phyloP scores from a whole-genome alignment of 2,888 invertebrate genomes.

The Aphrophora alni region DNA sequence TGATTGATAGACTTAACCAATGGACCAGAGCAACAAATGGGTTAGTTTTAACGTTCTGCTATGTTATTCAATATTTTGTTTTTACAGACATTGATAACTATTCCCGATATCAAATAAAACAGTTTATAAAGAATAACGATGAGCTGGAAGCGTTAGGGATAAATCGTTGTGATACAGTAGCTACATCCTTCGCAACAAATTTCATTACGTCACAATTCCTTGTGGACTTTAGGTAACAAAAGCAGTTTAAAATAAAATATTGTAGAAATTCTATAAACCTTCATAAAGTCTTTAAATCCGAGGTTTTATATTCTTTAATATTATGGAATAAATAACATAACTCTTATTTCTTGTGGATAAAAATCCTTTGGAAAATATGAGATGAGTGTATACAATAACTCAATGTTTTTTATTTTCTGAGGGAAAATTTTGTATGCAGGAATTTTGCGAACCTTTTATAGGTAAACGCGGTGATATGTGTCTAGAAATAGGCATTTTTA shows the following conservation, averaged over 20 bases:
- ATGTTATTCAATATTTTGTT: not conserved
- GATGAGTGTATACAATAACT: no score
- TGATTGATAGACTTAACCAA: not conserved
- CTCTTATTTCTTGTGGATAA: not conserved
- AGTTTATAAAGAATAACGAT: not conserved
- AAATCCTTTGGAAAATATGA: not conserved
- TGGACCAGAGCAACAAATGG: no score
- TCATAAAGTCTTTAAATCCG: not conserved
- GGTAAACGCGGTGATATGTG: no score
- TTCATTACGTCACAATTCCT: not conserved
- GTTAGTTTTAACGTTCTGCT: no score
- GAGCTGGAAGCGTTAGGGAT: not conserved
- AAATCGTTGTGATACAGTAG: not conserved
- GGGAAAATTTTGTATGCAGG: no score
- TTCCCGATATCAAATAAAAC: not conserved
- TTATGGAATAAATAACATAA: not conserved
- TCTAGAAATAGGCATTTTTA: no score
- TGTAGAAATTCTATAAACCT: not conserved
- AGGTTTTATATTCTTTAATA: not conserved
- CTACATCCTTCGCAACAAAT: not conserved
- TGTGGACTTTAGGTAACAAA: not conserved
- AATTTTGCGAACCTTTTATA: no score
- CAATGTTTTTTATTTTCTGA: no score
- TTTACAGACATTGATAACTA: not conserved
- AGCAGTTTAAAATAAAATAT: not conserved